Evolutionary conservation across 2,888 invertebrate species (phyloP).

Genomic region (Heliconius ethilla): DNA sequence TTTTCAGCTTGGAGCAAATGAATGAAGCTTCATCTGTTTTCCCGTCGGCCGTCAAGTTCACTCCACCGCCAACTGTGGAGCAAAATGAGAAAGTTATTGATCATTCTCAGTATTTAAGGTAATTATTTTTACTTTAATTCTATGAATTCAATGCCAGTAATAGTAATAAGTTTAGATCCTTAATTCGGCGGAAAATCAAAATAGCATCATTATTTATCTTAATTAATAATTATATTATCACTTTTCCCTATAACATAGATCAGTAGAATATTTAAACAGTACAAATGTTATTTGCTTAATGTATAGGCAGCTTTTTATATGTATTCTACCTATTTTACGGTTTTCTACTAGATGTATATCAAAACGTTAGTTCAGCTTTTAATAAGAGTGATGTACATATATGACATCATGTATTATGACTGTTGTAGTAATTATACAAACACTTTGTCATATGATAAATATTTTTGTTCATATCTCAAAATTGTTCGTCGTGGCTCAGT

Average conservation of each 20-base stretch:
- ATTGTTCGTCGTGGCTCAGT: no score
- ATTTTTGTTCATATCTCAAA: not conserved
- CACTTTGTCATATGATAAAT: not conserved
- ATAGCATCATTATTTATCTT: no score
- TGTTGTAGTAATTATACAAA: not conserved
- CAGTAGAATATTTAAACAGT: no score
- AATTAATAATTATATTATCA: no score
- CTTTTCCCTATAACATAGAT: no score
- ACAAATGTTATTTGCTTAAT: no score
- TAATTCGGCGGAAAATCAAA: not conserved
- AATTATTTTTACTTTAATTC: conserved; percentile 35
- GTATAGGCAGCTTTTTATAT: no score
- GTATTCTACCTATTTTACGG: no score
- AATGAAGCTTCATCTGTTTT: conserved; percentile 57
- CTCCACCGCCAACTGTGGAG: conserved; percentile 51
- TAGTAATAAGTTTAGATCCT: not conserved
- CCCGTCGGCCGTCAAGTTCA: conserved; percentile 54
- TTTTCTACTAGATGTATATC: not conserved
- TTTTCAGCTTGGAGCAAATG: conserved; percentile 67
- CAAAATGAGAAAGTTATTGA: conserved; percentile 50
- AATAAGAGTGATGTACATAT: not conserved
- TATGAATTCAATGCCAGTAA: conserved; percentile 14
- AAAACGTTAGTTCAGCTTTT: not conserved
- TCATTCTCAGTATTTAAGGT: conserved; percentile 56
- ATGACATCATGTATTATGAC: conserved; percentile 16